Evolutionary conservation across 2,113 vertebrate genomes (phyloP).

Genomic region (Microtus richardsoni): DNA sequence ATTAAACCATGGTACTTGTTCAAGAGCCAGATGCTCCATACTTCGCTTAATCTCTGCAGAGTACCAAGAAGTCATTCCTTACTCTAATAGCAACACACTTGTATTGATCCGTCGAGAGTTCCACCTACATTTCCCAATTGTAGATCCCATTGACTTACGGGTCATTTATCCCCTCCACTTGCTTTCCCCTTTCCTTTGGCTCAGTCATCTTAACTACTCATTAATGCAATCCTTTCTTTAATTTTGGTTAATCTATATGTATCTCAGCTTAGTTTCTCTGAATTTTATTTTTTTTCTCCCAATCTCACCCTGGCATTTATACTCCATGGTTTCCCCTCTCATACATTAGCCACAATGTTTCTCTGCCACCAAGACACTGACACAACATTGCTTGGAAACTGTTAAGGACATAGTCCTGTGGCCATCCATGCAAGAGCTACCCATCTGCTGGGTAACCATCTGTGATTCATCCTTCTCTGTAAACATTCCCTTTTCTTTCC

Average conservation of each 20-base stretch:
- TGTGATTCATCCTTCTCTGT: background rate
- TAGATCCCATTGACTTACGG: background rate
- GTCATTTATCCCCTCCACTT: background rate
- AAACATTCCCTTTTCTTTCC: background rate
- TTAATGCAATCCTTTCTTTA: background rate
- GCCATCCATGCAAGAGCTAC: background rate
- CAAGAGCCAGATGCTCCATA: background rate
- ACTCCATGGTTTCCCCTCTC: background rate
- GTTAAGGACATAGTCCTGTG: background rate
- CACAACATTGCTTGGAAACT: background rate
- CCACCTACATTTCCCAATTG: background rate
- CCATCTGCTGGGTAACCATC: background rate
- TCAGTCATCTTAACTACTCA: background rate
- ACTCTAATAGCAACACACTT: background rate
- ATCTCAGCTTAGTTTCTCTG: background rate
- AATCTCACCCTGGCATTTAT: background rate
- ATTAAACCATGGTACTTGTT: background rate
- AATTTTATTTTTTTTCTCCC: background rate
- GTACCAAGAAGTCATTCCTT: background rate
- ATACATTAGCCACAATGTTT: background rate
- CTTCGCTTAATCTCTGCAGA: background rate
- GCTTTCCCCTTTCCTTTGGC: background rate
- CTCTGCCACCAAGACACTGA: background rate
- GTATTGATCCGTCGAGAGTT: background rate
- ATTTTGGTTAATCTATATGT: background rate